Evolutionary conservation across 2,113 vertebrate species (phyloP).

Genomic region (Hippocampus mohnikei): DNA sequence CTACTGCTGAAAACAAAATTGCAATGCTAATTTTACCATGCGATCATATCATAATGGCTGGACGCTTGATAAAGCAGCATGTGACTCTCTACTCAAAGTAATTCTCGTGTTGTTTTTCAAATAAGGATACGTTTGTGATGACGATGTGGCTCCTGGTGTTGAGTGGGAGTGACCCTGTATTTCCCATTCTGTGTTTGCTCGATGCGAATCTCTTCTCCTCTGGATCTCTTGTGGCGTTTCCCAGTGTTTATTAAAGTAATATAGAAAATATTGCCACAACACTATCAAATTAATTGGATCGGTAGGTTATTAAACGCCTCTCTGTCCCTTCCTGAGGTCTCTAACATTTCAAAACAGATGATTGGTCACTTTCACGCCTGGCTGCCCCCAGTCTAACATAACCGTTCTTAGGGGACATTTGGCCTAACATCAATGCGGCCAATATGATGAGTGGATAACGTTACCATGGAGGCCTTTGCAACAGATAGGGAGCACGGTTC

Average conservation of each 20-base stretch:
- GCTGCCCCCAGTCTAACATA: slow-evolving; percentile 2
- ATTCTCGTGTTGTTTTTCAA: too few species aligned
- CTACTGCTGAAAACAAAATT: too few species aligned
- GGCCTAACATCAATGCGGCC: slow-evolving; percentile 4
- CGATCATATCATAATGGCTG: too few species aligned
- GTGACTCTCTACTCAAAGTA: too few species aligned
- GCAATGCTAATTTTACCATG: too few species aligned
- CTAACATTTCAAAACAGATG: slow-evolving; percentile 2
- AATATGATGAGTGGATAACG: slow-evolving; percentile 6
- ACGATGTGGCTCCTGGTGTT: not conserved
- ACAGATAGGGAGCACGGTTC: not conserved
- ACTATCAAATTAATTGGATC: not conserved
- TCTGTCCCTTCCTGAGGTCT: not conserved
- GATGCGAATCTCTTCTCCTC: not conserved
- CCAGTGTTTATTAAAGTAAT: not conserved
- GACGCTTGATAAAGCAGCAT: too few species aligned
- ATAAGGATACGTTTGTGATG: not conserved
- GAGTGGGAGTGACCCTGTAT: not conserved
- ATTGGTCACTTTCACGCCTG: slow-evolving; percentile 7
- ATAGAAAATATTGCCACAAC: not conserved
- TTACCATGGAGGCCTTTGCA: not conserved
- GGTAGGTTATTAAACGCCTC: not conserved
- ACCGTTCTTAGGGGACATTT: slow-evolving; percentile 4
- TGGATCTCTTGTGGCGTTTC: not conserved
- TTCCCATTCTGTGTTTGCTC: not conserved